These are phyloP conservation scores for Tethya wilhelma DNA, from an alignment of 37 sponge, comb jelly and placozoan species.

Conservation along the genomic window DNA sequence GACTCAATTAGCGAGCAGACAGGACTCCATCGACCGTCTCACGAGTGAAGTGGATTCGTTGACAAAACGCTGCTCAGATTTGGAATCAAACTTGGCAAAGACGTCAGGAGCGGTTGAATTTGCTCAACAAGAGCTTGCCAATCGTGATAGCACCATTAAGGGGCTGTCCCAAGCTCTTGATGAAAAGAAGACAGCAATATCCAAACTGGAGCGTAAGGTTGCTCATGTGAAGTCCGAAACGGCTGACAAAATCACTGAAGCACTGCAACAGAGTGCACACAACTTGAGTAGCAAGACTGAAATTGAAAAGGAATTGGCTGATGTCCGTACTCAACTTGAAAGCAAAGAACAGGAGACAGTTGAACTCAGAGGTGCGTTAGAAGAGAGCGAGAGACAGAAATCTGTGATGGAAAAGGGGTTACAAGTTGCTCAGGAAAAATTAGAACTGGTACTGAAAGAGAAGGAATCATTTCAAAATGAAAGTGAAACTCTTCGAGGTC, in stretches of 20 bases:
- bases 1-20: background rate
- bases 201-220: conserved; percentile 11
- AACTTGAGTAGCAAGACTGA: background rate
- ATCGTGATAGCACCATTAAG: conserved; percentile 14
- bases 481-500: conserved; percentile 36
- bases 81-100: conserved; percentile 9
- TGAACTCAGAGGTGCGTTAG: background rate
- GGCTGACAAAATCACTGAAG: conserved; percentile 23
- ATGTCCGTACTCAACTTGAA: background rate
- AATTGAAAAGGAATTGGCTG: background rate
- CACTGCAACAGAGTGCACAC: conserved; percentile 31
- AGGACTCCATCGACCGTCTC: background rate
- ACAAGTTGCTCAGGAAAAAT: background rate
- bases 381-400: background rate
- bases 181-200: conserved; percentile 24
- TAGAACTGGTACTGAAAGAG: conserved; percentile 17
- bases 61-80: background rate
- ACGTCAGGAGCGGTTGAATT: conserved; percentile 64
- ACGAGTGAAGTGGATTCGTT: conserved; percentile 4
- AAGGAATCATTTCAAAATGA: conserved; percentile 12
- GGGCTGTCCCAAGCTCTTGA: conserved; percentile 28
- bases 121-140: conserved; percentile 15
- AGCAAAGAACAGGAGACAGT: conserved; percentile 20
- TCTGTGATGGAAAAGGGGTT: background rate
- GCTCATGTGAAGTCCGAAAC: conserved; percentile 10